Percentiles rank a stretch among this genome's conserved stretches.
phyloP scores from a whole-genome alignment of 64 coral and sea anemone genomes.

The Actinia equina region DNA sequence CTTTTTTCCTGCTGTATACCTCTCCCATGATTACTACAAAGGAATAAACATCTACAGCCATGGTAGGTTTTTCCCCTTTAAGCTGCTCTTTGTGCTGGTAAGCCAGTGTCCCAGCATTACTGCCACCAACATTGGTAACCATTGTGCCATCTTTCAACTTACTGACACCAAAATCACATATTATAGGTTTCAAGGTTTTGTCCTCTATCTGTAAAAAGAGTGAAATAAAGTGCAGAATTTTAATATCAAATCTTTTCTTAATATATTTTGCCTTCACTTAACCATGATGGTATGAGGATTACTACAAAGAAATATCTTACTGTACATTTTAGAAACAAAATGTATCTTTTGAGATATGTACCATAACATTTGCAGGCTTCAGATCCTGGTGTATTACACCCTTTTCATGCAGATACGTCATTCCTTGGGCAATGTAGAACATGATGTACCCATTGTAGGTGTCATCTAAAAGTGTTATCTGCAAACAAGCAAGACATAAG shows the following conservation, averaged over 20 bases:
- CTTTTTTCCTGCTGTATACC: background rate
- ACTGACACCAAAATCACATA: constrained; percentile 19
- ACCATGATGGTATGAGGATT: no score
- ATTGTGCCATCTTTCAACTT: background rate
- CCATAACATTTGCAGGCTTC: constrained; percentile 19
- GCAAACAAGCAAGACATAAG: constrained; percentile 3
- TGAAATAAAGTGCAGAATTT: no score
- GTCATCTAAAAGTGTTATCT: constrained; percentile 10
- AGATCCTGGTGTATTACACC: background rate
- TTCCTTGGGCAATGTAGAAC: background rate
- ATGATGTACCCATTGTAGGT: background rate
- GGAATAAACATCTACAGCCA: constrained; percentile 22
- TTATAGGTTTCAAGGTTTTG: background rate
- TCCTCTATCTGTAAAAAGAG: constrained; percentile 6
- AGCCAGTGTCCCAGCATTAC: constrained; percentile 15
- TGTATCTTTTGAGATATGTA: constrained; percentile 2
- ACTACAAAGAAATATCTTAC: background rate
- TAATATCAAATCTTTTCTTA: no score
- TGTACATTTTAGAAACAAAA: constrained; percentile 8
- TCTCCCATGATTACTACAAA: constrained; percentile 18
- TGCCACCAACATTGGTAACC: no score
- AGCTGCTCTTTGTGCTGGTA: constrained; percentile 30
- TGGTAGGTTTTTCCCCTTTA: background rate
- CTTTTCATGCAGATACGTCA: background rate
- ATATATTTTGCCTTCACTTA: no score